Evolutionary conservation across 2,113 vertebrate genomes (phyloP).

Genomic region (Martes martes): DNA sequence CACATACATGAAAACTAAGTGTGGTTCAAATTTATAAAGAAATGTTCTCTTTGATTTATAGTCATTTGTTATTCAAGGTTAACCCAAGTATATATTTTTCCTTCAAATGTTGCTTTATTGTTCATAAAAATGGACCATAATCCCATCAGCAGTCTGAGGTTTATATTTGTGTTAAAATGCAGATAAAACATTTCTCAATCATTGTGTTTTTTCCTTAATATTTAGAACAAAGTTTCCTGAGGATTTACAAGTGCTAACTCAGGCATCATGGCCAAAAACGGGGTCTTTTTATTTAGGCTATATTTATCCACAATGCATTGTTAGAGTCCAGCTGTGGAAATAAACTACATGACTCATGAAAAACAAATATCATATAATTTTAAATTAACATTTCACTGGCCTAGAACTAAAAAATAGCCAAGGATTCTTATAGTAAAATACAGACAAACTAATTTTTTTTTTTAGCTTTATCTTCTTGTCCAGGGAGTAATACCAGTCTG

Average conservation of each 20-base stretch:
- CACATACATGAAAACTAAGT: neutral
- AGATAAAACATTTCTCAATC: neutral
- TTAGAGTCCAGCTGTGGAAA: neutral
- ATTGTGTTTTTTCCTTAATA: neutral
- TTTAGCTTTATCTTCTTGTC: neutral
- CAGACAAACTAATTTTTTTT: neutral
- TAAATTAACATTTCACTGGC: neutral
- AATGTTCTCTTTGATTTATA: neutral
- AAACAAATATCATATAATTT: neutral
- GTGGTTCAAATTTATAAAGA: neutral
- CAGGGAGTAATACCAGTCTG: neutral
- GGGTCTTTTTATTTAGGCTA: neutral
- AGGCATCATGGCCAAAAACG: neutral
- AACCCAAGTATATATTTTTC: neutral
- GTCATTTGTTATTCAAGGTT: neutral
- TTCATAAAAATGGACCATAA: neutral
- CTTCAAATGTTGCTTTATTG: neutral
- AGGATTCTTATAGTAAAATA: neutral
- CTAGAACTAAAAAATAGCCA: neutral
- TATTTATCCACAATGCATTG: neutral
- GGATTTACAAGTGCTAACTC: neutral
- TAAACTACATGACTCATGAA: neutral
- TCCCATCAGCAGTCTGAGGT: accelerated
- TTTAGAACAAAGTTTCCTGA: neutral
- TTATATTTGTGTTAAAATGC: neutral